Conservation (phyloP, 2,888 invertebrate species). For the Bugula neritina region DNA sequence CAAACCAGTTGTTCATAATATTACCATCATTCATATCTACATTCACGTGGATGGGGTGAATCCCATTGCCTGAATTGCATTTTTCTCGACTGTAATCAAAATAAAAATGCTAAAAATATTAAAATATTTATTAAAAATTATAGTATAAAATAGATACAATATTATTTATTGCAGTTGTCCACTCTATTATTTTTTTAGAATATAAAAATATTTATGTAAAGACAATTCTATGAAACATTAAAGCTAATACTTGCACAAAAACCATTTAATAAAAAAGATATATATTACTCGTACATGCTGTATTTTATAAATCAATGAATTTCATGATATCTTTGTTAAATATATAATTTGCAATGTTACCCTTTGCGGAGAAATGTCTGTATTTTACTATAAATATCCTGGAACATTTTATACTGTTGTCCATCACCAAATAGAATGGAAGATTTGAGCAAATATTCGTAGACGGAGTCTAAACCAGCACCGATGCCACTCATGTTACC, state of each 20-base stretch:
- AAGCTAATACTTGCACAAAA: no score
- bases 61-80: slow-evolving; percentile 59
- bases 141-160: no score
- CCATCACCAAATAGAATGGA: slow-evolving; percentile 61
- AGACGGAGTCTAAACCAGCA: slow-evolving; percentile 62
- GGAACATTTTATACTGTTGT: slow-evolving; percentile 59
- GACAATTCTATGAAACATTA: no score
- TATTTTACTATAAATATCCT: slow-evolving; percentile 58
- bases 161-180: no score
- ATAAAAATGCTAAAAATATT: slow-evolving; percentile 28
- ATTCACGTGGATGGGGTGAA: slow-evolving; percentile 63
- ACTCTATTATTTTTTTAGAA: no score
- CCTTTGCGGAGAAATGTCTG: slow-evolving; percentile 60
- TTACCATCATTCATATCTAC: slow-evolving; percentile 62
- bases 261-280: no score
- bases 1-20: slow-evolving; percentile 62
- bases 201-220: no score
- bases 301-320: no score
- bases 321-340: no score
- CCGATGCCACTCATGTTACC: slow-evolving; percentile 61
- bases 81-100: slow-evolving; percentile 52
- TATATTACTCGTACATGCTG: no score
- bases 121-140: no score
- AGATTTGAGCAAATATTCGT: slow-evolving; percentile 62
- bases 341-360: no score